These are phyloP conservation scores for Sula dactylatra DNA, from an alignment of 2,113 vertebrate genomes.

Conservation along the genomic window DNA sequence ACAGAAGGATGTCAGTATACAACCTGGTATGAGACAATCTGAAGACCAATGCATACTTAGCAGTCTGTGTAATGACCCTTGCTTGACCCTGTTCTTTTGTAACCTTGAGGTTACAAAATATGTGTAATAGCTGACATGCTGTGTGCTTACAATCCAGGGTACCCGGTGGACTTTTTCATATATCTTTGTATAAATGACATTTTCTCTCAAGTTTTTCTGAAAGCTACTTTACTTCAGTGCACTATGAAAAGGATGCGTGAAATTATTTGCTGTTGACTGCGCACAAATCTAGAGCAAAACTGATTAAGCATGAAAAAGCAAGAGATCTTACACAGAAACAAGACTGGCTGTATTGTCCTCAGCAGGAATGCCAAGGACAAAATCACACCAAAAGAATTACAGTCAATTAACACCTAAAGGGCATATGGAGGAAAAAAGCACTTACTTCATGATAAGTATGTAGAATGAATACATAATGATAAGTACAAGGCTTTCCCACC, in stretches of 20 bases:
- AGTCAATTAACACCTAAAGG: neutral
- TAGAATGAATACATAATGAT: conserved; percentile 92
- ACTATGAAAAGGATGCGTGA: neutral
- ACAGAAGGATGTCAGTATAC: neutral
- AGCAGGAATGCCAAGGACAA: neutral
- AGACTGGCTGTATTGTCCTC: neutral
- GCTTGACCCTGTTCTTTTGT: neutral
- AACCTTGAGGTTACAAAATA: neutral
- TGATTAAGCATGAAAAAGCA: neutral
- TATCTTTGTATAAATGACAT: neutral
- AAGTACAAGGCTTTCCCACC: conserved; percentile 97
- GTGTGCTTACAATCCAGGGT: neutral
- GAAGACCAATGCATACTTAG: neutral
- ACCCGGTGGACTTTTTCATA: neutral
- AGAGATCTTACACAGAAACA: neutral
- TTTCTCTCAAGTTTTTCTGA: neutral
- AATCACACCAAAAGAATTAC: neutral
- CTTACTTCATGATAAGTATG: conserved; percentile 99
- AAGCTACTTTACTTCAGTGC: neutral
- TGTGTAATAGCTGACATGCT: neutral
- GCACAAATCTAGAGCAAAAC: neutral
- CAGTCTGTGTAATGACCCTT: neutral
- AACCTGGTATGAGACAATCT: neutral
- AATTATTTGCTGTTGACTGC: neutral
- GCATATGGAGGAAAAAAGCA: neutral